These are phyloP conservation scores for Apamea epomidion DNA, from an alignment of 2,888 invertebrate species.

Conservation along the genomic window DNA sequence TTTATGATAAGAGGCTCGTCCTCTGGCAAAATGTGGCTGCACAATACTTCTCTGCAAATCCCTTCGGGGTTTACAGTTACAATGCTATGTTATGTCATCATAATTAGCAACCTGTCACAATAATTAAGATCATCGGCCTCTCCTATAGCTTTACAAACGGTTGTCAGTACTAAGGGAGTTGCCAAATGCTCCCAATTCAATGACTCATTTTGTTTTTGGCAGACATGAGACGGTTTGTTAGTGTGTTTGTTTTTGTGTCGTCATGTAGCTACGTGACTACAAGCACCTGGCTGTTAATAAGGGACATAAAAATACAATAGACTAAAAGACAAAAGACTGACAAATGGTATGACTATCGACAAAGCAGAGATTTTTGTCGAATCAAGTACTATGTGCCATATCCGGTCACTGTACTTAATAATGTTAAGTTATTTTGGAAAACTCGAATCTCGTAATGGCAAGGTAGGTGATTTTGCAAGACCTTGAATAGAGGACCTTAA, in stretches of 20 bases:
- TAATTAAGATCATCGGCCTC: conserved; percentile 45
- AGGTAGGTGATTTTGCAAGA: neutral
- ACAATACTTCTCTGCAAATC: no score
- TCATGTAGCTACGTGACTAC: neutral
- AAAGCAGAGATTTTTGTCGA: neutral
- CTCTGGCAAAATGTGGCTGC: neutral
- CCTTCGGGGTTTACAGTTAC: neutral
- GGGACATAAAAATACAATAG: neutral
- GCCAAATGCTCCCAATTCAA: conserved; percentile 50
- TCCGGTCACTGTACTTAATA: neutral
- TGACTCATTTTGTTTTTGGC: conserved; percentile 49
- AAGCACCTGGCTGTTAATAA: neutral
- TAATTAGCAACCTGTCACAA: conserved; percentile 21
- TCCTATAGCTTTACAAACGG: conserved; percentile 11
- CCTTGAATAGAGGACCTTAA: neutral
- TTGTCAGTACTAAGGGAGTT: conserved; percentile 20
- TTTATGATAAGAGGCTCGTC: neutral
- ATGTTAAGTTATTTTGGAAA: neutral
- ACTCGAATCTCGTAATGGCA: neutral
- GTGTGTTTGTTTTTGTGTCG: neutral
- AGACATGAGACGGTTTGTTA: conserved; percentile 7
- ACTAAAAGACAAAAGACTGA: neutral
- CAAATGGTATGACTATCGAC: neutral
- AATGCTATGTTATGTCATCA: neutral
- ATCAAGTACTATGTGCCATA: neutral